Base-by-base conservation (phyloP, 2,888 invertebrate species). In the Napeogenes inachia region DNA sequence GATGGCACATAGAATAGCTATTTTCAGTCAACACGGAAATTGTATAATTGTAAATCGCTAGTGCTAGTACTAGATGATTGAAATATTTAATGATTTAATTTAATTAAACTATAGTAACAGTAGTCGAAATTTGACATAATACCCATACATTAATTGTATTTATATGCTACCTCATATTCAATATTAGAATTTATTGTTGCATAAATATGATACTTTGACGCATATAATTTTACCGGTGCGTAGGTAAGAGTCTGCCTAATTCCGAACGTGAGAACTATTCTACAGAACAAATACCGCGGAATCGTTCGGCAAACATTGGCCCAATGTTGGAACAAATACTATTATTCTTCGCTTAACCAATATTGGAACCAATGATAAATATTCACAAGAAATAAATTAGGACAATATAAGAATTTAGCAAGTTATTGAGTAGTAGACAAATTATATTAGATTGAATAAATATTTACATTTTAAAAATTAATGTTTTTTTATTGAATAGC, bases 221-320 rank as follows among this genome's bases (percentile, higher is more conserved):
- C 8, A 30, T 30, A 30, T 50, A 50, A 42, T 56, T 56, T n/a
- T 21, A 30, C 21, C 33, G 61, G n/a, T 38, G 63, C 38, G 64
- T 54, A 13, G 57, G 60, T 54, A 57, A 63, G 30, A 59, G 32
- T 38, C 59, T 35, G 30, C 46, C 57, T 63, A 64, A 69, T 69
- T 66, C 68, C 60, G 58, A 57, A 63, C 60, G 69, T 68, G 66
- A 63, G 66, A 69, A 66, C 68, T 66, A 63, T 64, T 69, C 64
- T 56, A 62, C 60, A 63, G 66, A 66, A 66, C 64, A 69, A 69
- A 69, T 69, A 66, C 66, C 68, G 57, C 63, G 61, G 56, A 56
- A 58, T 59, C 61, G 61, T 61, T 66, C 62, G 61, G 56, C 68
- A 68, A 69, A 69, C 64, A 61, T 63, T 66, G 47, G 63, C 10